phyloP scores from a whole-genome alignment of 2,113 vertebrate genomes.

The Archilochus colubris region DNA sequence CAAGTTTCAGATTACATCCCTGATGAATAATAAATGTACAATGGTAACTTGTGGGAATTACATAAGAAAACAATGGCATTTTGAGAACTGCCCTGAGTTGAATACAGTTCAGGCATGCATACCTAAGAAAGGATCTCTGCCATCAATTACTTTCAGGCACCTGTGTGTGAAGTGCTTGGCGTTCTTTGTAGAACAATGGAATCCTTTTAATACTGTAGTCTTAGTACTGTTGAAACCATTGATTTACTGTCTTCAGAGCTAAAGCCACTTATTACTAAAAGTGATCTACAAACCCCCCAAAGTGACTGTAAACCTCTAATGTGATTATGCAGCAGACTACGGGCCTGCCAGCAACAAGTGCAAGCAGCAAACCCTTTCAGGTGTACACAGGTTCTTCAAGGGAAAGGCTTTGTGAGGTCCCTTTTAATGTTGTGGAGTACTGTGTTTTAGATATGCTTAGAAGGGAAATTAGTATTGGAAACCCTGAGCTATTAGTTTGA shows the following conservation, averaged over 20 bases:
- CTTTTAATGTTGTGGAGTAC: not conserved
- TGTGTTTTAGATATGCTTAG: not conserved
- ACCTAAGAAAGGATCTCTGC: constrained; percentile 48
- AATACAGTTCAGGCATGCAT: constrained; percentile 52
- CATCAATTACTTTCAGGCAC: constrained; percentile 46
- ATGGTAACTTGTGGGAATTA: constrained; percentile 52
- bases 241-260: constrained; percentile 34
- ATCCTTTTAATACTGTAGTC: constrained; percentile 30
- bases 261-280: not conserved
- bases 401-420: not conserved
- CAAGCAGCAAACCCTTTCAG: not conserved
- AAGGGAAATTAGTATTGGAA: not conserved
- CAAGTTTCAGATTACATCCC: constrained; percentile 66
- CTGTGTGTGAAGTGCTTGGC: constrained; percentile 26
- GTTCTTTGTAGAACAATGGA: constrained; percentile 52
- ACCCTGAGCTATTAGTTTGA: not conserved
- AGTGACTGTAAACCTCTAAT: not conserved
- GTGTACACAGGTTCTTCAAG: not conserved
- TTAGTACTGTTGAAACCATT: constrained; percentile 31
- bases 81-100: constrained; percentile 42
- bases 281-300: not conserved
- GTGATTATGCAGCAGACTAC: not conserved
- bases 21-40: constrained; percentile 33
- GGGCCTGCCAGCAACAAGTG: not conserved
- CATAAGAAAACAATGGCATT: constrained; percentile 61